phyloP scores from a whole-genome alignment of 2,888 invertebrate species.

The Caenorhabditis sp. region DNA sequence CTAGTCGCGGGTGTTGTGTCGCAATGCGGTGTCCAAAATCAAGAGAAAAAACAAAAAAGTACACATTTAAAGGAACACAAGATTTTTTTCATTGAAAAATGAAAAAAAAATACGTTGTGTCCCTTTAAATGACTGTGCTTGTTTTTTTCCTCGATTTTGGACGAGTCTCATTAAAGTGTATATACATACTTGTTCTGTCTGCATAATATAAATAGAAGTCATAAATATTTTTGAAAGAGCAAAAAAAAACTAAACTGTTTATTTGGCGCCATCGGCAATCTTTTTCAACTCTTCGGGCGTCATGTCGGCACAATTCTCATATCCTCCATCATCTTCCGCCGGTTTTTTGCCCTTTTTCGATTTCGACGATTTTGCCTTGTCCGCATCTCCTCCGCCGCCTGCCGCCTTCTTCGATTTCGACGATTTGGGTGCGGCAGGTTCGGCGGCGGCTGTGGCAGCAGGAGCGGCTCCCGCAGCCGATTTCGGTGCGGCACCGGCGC shows the following conservation, averaged over 20 bases:
- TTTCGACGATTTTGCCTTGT: neutral
- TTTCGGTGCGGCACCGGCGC: neutral
- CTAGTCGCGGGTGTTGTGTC: neutral
- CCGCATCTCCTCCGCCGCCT: neutral
- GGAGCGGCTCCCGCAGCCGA: neutral
- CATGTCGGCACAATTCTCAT: slow-evolving; percentile 36
- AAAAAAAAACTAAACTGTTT: neutral
- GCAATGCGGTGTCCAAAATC: too few relatives aligned
- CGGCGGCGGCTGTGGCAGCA: neutral
- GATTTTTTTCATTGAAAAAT: too few relatives aligned
- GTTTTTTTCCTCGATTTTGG: too few relatives aligned
- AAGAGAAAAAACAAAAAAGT: too few relatives aligned
- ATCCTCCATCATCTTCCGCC: slow-evolving; percentile 31
- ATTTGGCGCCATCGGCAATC: slow-evolving; percentile 21
- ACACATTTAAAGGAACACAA: too few relatives aligned
- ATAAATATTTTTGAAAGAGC: neutral
- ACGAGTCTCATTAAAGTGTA: too few relatives aligned
- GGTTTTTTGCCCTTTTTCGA: slow-evolving; percentile 5
- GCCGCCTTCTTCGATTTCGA: neutral
- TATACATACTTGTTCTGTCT: too few relatives aligned
- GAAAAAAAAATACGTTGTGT: too few relatives aligned
- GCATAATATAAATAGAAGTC: too few relatives aligned
- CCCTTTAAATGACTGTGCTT: too few relatives aligned
- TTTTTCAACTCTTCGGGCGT: slow-evolving; percentile 36
- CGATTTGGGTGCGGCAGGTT: neutral